These are phyloP conservation scores for Oxytorus armatus DNA, from an alignment of 2,888 invertebrate genomes.

Conservation along the genomic window DNA sequence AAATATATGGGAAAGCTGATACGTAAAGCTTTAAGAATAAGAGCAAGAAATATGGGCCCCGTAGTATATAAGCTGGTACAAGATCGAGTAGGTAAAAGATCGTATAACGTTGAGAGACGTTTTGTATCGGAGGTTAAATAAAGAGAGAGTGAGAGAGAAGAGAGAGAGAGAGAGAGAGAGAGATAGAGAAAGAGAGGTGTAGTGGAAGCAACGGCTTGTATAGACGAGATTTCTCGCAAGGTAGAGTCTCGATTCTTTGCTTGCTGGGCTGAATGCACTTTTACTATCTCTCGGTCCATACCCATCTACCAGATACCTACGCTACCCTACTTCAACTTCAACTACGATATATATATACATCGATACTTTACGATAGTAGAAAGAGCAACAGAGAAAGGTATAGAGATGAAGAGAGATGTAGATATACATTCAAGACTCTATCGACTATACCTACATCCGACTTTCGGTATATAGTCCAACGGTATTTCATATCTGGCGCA, in stretches of 20 bases:
- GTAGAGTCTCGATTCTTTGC: constrained; percentile 38
- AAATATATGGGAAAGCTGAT: constrained; percentile 16
- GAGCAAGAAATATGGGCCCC: constrained; percentile 35
- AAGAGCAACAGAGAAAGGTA: constrained; percentile 6
- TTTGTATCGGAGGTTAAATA: constrained; percentile 52
- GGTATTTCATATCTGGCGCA: constrained; percentile 83
- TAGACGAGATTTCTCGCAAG: constrained; percentile 24
- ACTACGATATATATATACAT: constrained; percentile 33
- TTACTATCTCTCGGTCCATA: constrained; percentile 51
- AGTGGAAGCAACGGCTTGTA: constrained; percentile 26
- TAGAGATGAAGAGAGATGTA: constrained; percentile 28
- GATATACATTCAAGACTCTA: constrained; percentile 54
- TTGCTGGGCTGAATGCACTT: constrained; percentile 56
- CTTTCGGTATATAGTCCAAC: constrained; percentile 54
- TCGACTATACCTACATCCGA: constrained; percentile 58
- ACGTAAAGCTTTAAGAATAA: constrained; percentile 33
- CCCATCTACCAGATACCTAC: constrained; percentile 27
- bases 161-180: neutral
- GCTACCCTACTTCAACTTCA: constrained; percentile 22
- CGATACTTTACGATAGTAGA: constrained; percentile 9
- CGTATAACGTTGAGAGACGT: constrained; percentile 29
- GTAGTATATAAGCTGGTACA: constrained; percentile 24
- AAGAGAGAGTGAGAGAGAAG: constrained; percentile 26
- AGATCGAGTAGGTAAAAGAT: constrained; percentile 34
- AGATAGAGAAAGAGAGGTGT: neutral